Evolutionary conservation across 2,113 vertebrate species (phyloP).

Genomic region (Etia nguti): DNA sequence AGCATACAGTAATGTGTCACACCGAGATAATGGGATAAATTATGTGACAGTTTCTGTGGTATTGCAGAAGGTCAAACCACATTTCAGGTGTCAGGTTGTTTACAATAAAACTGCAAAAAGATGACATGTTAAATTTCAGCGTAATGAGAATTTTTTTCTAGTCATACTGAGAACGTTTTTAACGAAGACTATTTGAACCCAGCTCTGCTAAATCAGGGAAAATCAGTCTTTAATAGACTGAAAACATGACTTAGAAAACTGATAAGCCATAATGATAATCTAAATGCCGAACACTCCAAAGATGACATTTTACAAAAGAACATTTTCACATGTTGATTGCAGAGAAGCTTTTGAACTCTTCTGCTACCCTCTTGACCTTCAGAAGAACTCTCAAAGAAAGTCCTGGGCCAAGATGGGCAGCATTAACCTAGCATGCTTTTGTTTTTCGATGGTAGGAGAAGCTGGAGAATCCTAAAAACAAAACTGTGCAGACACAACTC

Average conservation of each 20-base stretch:
- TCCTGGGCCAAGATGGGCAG: rapidly evolving
- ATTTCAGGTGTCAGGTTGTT: neutral
- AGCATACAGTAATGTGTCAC: neutral
- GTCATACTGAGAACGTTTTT: neutral
- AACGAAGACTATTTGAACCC: neutral
- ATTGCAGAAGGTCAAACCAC: neutral
- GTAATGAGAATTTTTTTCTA: neutral
- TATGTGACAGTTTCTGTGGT: neutral
- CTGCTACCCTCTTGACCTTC: neutral
- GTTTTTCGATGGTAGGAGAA: neutral
- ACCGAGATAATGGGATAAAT: neutral
- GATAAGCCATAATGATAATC: neutral
- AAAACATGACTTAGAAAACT: neutral
- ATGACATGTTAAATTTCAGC: neutral
- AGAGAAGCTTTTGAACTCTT: neutral
- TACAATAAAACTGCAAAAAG: neutral
- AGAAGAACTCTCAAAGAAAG: neutral
- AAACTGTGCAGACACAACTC: neutral
- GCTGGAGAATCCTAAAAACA: neutral
- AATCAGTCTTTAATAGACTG: neutral
- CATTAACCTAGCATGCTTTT: neutral
- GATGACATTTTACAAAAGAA: neutral
- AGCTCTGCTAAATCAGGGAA: neutral
- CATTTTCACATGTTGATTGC: neutral
- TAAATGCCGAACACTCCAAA: neutral